Base-by-base conservation (phyloP, 2,113 vertebrate species). In the Alosa alosa region DNA sequence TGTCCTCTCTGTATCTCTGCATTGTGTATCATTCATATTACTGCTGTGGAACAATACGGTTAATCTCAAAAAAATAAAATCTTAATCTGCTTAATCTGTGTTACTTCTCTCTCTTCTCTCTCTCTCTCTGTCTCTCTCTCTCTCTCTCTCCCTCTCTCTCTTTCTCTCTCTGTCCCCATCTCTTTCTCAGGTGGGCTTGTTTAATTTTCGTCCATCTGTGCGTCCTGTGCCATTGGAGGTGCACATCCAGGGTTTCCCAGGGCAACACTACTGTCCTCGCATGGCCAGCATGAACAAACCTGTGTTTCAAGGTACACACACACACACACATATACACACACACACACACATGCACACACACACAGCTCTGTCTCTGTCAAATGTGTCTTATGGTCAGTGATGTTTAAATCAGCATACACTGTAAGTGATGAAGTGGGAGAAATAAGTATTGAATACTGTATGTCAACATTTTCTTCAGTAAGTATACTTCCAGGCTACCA, bases 271-370 rank as follows among this genome's bases (percentile, higher is more conserved):
- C 92, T 99, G 98, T 93, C 98, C 98, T 89, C 97, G 97, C 84
- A 99, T 99, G 98, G 98, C 98, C 89, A 99, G 96, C 92, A 99
- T 99, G 98, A 99, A 99, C 93, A 99, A 99, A 91, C 98, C 98
- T 86, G 93, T 97, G 15, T 99, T 99, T 91, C 39, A 31, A 49
- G 81, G 81, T 44, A 44, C 78, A 83, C 82, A 39, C 44, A 25
- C 64, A 55, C 64, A 46, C 55, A 49, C 68, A 31, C 81, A 55
- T 36, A 83, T 7, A 52, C 46, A 50, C 64, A 72, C 6, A 9
- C 64, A 31, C 25, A 72, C 64, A 31, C 64, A 72, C 64, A 25
- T n/a, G n/a, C 64, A 72, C n/a, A 85, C 64, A 57, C 25, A 84
- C 41, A 78, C 64, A 86, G 17, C 7, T 4, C 64, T 41, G 22